These are phyloP conservation scores for Theretra japonica DNA, from an alignment of 2,888 invertebrate genomes.

Conservation along the genomic window DNA sequence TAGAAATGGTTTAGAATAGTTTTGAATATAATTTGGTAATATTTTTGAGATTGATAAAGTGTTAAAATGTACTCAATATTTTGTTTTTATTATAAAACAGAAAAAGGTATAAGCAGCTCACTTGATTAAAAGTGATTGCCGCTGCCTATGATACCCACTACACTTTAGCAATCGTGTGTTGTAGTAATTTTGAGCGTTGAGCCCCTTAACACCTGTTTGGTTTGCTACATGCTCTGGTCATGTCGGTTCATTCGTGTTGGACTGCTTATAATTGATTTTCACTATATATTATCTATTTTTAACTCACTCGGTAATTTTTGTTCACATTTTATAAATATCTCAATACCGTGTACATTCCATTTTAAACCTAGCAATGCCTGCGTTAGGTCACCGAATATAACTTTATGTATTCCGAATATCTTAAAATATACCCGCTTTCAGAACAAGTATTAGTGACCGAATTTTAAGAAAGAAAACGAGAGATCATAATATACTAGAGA, in stretches of 20 bases:
- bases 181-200: too few species aligned
- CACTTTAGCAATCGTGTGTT: too few species aligned
- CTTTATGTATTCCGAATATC: not conserved
- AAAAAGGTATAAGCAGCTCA: not conserved
- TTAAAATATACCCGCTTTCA: not conserved
- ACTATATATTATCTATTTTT: too few species aligned
- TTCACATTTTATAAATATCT: constrained; percentile 22
- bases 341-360: constrained; percentile 16
- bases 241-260: too few species aligned
- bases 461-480: not conserved
- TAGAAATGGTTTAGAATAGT: not conserved
- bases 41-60: not conserved
- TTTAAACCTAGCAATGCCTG: not conserved
- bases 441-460: not conserved
- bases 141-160: too few species aligned
- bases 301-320: not conserved
- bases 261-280: too few species aligned
- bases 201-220: too few species aligned
- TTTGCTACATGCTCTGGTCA: too few species aligned
- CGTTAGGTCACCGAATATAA: not conserved
- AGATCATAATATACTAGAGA: not conserved
- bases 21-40: not conserved
- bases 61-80: not conserved
- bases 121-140: not conserved
- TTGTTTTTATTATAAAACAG: not conserved